Evolutionary conservation across 2,888 invertebrate genomes (phyloP), one percentile per base, ranked within the genome.

Genomic region (Melangyna quadrimaculata): DNA sequence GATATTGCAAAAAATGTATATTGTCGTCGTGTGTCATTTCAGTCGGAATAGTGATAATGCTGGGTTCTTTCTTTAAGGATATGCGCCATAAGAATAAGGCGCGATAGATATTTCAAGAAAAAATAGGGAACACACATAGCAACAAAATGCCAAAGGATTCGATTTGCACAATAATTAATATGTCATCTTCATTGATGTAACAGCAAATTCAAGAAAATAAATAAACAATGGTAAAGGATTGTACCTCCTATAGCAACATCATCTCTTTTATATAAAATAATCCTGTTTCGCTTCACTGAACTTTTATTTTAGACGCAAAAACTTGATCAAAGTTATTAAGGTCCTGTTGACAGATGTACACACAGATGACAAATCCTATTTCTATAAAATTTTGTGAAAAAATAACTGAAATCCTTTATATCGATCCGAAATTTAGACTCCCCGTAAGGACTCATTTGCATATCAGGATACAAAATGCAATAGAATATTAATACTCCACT

Each of bases 111-210:
- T 19, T 24, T 61, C 4, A 1, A 1, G n/a, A 22, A 45, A 67
- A 51, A 10, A 7, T 27, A 37, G 14, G 24, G 48, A 37, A 48
- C 1, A 9, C 10, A 45, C 10, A 45, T 12, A n/a, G 19, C 27
- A 27, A 27, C 53, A n/a, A 37, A 1, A 51, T 51, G 22, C 24
- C 22, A 27, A 83, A 53, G 83, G 43, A 84, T 84, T 84, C 75
- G 80, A 17, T 80, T 43, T 75, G 84, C 75, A 32, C 61, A 72
- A 69, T 84, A 80, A 84, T 84, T 80, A 37, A 35, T 59, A 84
- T 80, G 84, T 80, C 84, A 72, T 84, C 84, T 72, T 72, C 75
- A 57, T 78, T 78, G 40, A 19, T 27, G 51, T 55, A 22, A 27
- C 17, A 24, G 3, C 29, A 45, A 35, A 63, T 29, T 71, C 35